Evolutionary conservation across 2,888 invertebrate genomes (phyloP), one percentile per base, ranked within the genome.

Genomic region (Chrysolina americana): DNA sequence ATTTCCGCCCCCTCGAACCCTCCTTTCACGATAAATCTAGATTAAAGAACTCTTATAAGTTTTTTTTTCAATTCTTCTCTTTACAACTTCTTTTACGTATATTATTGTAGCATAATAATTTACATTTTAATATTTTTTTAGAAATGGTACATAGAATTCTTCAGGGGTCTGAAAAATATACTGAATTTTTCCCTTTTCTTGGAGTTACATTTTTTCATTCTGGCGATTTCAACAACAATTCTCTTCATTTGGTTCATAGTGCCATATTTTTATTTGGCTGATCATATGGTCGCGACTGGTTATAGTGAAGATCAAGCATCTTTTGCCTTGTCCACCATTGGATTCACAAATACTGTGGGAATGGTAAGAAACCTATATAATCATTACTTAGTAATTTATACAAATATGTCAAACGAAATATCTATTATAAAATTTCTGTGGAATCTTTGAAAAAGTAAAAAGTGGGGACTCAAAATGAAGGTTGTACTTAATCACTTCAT

Each of bases 231-330:
- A 65, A 97, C 97, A 76, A 93, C 96, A 78, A 90, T 98, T 68
- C 90, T 98, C 64, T 98, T 97, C 88, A 93, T 94, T 82, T 97
- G 97, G 95, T 96, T 95, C 87, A 97, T 98, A 83, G 95, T 98
- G 69, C 97, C 98, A 13, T 98, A 98, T 89, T 95, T 98, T 86
- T 98, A 97, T 88, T 90, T 98, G 74, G 94, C 95, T 65, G 97
- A 97, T 83, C 94, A 95, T 86, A 93, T 96, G 89, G 91, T 91
- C 28, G 91, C 92, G 3, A 76, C 78, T 41, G 93, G 92, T 0
- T 95, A 94, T 80, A 90, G 89, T 1, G 93, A 95, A 79, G 90
- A 92, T 41, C 92, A 93, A 68, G 93, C 94, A 3, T 95, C 97
- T 4, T 91, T 92, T 74, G 91, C 97, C 79, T 91, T 98, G 78